phyloP scores from a whole-genome alignment of 1,140 invertebrate species.

The Drosophila sturtevanti region DNA sequence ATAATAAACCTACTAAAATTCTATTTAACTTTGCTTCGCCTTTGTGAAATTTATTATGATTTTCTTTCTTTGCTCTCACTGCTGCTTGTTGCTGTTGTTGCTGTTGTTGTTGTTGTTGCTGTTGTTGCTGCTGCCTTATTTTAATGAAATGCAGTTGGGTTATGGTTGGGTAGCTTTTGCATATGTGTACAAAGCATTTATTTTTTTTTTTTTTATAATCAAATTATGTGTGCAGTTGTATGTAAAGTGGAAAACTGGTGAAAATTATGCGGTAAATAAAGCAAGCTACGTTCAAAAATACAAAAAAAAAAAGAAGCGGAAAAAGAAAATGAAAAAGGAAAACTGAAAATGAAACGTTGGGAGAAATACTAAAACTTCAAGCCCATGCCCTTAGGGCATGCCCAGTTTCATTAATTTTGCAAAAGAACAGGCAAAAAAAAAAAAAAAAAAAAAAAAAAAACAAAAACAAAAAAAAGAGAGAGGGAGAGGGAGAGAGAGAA shows the following conservation, averaged over 20 bases:
- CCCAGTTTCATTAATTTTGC: conserved; percentile 76
- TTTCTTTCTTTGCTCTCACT: conserved; percentile 22
- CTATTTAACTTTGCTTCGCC: conserved; percentile 51
- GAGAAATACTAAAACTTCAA: conserved; percentile 11
- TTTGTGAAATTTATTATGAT: conserved; percentile 44
- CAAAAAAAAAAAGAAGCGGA: neutral
- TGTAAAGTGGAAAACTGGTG: conserved; percentile 61
- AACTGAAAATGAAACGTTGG: neutral
- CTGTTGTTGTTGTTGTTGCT: neutral
- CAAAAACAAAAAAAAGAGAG: neutral
- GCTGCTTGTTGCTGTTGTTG: neutral
- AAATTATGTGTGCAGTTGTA: conserved; percentile 77
- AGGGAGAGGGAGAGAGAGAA: neutral
- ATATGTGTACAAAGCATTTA: conserved; percentile 63
- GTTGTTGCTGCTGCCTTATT: conserved; percentile 17
- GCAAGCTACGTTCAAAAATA: neutral
- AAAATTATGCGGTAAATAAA: conserved; percentile 74
- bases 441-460: conserved; percentile 1
- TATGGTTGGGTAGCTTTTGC: conserved; percentile 48
- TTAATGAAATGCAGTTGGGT: conserved; percentile 65
- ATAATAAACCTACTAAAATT: conserved; percentile 58
- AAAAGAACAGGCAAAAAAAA: conserved; percentile 6
- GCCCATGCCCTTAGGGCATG: conserved; percentile 54
- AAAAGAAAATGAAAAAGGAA: neutral
- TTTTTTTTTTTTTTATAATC: conserved; percentile 73